Evolutionary conservation across 2,797 vertebrate genomes (phyloP), one percentile per base, ranked within the genome.

Genomic region (Mormyrops boulengeri): DNA sequence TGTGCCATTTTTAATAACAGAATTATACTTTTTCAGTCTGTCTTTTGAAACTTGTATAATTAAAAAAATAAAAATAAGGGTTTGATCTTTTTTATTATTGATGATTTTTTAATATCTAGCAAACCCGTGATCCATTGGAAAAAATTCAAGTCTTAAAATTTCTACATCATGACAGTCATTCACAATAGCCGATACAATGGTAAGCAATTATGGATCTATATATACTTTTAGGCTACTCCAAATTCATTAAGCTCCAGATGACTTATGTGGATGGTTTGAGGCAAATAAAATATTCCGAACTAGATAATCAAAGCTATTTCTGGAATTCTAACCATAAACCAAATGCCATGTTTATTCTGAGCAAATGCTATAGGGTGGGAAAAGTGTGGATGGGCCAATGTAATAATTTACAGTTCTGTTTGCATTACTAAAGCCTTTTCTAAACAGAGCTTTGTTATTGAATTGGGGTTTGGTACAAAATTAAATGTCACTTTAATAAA

Each of bases 11-110:
- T 96, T 96, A 96, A 94, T 95, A 96, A 96, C 95, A 95, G 92
- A 94, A 94, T 96, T 96, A 96, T 96, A 96, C 95, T 91, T 95
- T 97, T 94, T 96, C 95, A 96, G 95, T 97, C 95, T 93, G 96
- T 96, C 96, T 96, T 97, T 97, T 97, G 95, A 95, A 95, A 96
- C 95, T 97, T 97, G 96, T 96, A 96, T 96, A 96, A 95, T 96
- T 96, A 96, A 96, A 88, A 95, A 95, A 94, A 94, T 96, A 95
- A 96, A 96, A 95, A 94, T 95, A 96, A 96, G 94, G 95, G 93
- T 94, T 88, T 88, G 57, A 88, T 55, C 87, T 69, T 49, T 66
- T 47, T 88, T 50, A 26, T 50, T 26, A 85, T 30, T 50, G 11
- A 52, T 34, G 26, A 52, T 88, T 44, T 57, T 69, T 69, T 66